Evolutionary conservation across 2,888 invertebrate genomes (phyloP), one percentile per base, ranked within the genome.

Genomic region (Pyrgus malvae): DNA sequence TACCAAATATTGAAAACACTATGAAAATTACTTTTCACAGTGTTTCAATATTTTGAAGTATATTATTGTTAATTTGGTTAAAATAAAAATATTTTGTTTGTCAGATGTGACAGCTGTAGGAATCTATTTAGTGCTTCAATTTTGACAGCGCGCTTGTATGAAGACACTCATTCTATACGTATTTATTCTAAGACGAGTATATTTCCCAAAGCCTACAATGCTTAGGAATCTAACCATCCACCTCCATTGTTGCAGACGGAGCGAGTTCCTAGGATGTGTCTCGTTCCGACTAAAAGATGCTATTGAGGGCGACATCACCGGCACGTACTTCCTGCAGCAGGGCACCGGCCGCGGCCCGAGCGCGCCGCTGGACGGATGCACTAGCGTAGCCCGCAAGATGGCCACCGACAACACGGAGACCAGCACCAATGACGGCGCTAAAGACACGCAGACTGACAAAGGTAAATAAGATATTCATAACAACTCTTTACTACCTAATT

Each of bases 241-340:
- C 9, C 33, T 59, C 29, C 62, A 53, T 88, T 90, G 82, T 95
- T 93, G 11, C 93, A 97, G 97, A 91, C 94, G 95, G 91, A 97
- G 97, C 92, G 97, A 97, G 90, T 95, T 97, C 87, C 91, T 98
- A 89, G 98, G 97, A 92, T 97, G 97, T 87, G 95, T 96, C 94
- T 96, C 97, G 84, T 96, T 97, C 90, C 95, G 96, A 69, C 91
- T 97, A 71, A 94, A 94, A 86, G 93, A 95, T 92, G 94, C 95
- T 67, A 91, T 94, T 86, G 93, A 93, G 93, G 94, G 91, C 90
- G 92, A 91, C 74, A 77, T 85, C 70, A 72, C 89, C 69, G 96
- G 96, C 69, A 93, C 94, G 67, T 96, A 93, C 87, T 94, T 93
- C 80, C 91, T 96, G 69, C 93, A 95, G 73, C 71, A 74, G 65